Conservation (phyloP, 2,113 vertebrate species). For the Nyctereutes procyonoides region DNA sequence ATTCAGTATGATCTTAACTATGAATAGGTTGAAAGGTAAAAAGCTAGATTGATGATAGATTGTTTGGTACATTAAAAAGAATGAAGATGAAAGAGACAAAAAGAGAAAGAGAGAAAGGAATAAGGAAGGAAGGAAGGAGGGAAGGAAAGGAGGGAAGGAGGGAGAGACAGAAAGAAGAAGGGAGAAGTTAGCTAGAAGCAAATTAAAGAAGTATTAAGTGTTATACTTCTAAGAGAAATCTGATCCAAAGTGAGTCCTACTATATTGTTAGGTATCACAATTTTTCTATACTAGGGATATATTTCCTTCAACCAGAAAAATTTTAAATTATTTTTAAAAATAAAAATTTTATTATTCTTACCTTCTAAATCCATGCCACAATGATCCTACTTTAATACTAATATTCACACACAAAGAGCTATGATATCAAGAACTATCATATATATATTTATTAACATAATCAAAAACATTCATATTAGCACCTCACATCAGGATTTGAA, state of each 20-base stretch:
- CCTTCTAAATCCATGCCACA: not conserved
- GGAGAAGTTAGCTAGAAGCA: not conserved
- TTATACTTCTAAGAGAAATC: not conserved
- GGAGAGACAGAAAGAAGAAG: not conserved
- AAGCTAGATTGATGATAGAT: not conserved
- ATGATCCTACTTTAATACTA: not conserved
- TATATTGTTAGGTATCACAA: not conserved
- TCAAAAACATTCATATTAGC: not conserved
- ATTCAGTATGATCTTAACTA: not conserved
- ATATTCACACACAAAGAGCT: not conserved
- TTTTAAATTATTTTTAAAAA: not conserved
- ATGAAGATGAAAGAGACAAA: not conserved
- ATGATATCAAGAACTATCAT: not conserved
- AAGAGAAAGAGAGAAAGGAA: not conserved
- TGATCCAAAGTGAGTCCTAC: not conserved
- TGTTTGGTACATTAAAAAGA: not conserved
- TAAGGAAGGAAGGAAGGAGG: not conserved
- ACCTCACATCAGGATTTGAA: not conserved
- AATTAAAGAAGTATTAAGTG: not conserved
- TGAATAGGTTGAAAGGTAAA: not conserved
- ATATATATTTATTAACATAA: not conserved
- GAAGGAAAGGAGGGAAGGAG: rapidly evolving
- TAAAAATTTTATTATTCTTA: not conserved
- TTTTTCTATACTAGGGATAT: not conserved
- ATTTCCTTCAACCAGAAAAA: not conserved